Evolutionary conservation across 2,113 vertebrate genomes (phyloP), one percentile per base, ranked within the genome.

Genomic region (Morone saxatilis): DNA sequence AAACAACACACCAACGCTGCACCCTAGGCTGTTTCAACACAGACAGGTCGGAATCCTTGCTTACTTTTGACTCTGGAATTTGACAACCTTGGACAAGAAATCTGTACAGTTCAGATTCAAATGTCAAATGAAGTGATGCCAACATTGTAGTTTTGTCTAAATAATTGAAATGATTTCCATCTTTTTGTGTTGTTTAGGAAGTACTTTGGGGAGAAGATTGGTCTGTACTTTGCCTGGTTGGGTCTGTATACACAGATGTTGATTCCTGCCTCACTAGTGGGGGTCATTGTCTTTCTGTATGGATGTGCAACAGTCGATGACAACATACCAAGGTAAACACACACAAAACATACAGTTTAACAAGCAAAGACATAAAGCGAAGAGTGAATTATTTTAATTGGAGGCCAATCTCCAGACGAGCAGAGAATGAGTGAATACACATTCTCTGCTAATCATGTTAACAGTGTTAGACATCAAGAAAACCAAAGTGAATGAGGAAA

Each of bases 181-280:
- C 25, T 75, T 50, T 40, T 73, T 67, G 20, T 88, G 70, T 77
- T 84, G 53, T 86, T 41, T 75, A 99, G 98, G 93, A 99, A 99
- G 94, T 99, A 99, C 71, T 99, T 99, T 53, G 98, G 98, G 3
- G 98, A 99, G 95, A 99, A 99, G 96, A 98, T 99, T 0, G 98
- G 97, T 20, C 94, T 99, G 6, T 99, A 99, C 94, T 99, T 99
- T 83, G 98, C 98, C 88, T 99, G 98, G 98, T 94, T 99, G 88
- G 98, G 98, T 12, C 96, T 99, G 50, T 99, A 99, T 89, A 99
- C 98, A 4, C 97, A 99, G 89, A 98, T 99, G 97, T 95, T 99
- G 82, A 99, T 99, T 90, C 98, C 98, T 0, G 98, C 98, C 48
- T 99, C 98, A 1, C 9, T 98, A 1, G 97, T 99, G 0, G 98